These are phyloP conservation scores for Oophaga sylvatica DNA, from an alignment of 2,797 vertebrate species.

Conservation along the genomic window DNA sequence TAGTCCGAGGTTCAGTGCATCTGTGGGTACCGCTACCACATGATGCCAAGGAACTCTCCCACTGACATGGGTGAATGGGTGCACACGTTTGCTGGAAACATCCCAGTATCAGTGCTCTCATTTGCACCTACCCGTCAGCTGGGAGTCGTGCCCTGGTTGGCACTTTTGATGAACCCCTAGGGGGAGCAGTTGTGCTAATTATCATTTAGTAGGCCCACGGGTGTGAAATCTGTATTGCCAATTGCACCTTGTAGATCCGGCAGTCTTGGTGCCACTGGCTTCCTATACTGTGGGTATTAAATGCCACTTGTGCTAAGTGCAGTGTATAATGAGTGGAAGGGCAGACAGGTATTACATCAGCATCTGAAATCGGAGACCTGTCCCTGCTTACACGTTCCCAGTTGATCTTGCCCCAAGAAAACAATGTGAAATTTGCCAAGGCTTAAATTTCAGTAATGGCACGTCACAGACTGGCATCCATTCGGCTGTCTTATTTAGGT, in stretches of 20 bases:
- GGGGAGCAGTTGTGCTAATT: too few species aligned
- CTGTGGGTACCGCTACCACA: too few species aligned
- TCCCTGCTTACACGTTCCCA: conserved; percentile 5
- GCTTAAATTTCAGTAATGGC: conserved; percentile 25
- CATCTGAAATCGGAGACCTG: conserved; percentile 19
- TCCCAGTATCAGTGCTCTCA: too few species aligned
- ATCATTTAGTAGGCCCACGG: too few species aligned
- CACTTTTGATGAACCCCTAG: too few species aligned
- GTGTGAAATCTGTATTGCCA: not conserved
- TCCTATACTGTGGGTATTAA: not conserved
- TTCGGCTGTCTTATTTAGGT: conserved; percentile 15
- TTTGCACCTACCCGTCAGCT: too few species aligned
- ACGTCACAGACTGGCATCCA: conserved; percentile 23
- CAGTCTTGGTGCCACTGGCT: not conserved
- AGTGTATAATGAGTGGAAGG: not conserved
- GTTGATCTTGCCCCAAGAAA: conserved; percentile 21
- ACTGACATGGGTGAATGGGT: too few species aligned
- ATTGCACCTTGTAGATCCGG: not conserved
- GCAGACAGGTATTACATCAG: conserved; percentile 15
- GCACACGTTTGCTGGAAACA: too few species aligned
- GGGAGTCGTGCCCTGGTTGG: too few species aligned
- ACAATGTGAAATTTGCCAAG: conserved; percentile 41
- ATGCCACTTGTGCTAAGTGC: too few species aligned
- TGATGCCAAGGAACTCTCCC: too few species aligned
- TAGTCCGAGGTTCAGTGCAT: too few species aligned